Conservation (phyloP, 2,797 vertebrate species). For the Meriones psammophilus region DNA sequence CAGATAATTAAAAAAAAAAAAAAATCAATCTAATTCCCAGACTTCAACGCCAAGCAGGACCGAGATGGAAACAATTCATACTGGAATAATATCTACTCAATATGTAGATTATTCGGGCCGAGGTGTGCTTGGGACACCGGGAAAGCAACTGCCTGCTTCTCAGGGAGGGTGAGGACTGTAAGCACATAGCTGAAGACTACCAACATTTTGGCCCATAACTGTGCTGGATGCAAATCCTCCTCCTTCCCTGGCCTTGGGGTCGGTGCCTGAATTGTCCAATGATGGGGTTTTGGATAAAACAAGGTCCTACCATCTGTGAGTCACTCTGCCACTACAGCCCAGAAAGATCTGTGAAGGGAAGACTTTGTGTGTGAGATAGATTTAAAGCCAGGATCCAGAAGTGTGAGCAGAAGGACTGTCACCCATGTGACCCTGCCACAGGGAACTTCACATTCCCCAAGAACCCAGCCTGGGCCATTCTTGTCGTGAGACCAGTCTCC, state of each 20-base stretch:
- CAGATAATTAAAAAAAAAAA: background rate
- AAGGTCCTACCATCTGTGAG: background rate
- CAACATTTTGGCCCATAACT: background rate
- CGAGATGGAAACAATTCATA: conserved; percentile 68
- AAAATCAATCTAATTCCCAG: conserved; percentile 20
- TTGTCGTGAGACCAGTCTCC: background rate
- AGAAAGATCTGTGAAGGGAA: background rate
- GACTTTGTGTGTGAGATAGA: background rate
- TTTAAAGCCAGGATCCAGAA: background rate
- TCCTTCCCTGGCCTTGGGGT: background rate
- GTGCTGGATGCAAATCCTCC: too few relatives aligned
- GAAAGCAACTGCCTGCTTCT: background rate
- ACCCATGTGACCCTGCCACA: background rate
- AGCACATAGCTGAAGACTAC: conserved; percentile 23
- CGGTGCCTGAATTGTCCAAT: too few relatives aligned
- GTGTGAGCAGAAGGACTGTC: background rate
- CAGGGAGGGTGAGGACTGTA: conserved; percentile 43
- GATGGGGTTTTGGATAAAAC: background rate
- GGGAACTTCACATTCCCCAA: background rate
- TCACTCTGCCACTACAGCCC: background rate
- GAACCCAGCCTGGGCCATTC: background rate
- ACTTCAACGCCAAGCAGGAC: conserved; percentile 47
- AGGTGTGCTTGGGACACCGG: fast-evolving
- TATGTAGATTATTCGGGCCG: conserved; percentile 25
- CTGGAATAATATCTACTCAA: conserved; percentile 66